phyloP scores from a whole-genome alignment of 2,113 vertebrate genomes.

The Zosterops hypoxanthus region DNA sequence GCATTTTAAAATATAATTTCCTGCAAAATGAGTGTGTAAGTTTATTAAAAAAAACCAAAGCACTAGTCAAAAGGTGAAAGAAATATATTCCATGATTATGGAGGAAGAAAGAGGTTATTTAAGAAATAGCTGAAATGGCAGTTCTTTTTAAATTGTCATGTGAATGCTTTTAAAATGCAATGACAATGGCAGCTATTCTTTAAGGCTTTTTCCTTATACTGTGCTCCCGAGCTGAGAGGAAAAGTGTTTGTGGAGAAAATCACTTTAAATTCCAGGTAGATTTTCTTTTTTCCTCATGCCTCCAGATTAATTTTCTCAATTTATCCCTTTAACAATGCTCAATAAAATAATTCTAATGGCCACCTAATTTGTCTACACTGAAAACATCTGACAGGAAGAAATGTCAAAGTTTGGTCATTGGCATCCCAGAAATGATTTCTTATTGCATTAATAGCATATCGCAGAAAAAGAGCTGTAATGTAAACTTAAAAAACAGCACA shows the following conservation, averaged over 20 bases:
- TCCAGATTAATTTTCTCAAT: not conserved
- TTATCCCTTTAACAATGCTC: not conserved
- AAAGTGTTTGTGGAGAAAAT: slow-evolving; percentile 60
- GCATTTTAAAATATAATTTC: slow-evolving; percentile 69
- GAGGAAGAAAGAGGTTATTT: slow-evolving; percentile 71
- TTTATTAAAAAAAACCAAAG: slow-evolving; percentile 72
- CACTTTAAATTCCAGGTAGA: slow-evolving; percentile 50
- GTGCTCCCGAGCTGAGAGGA: not conserved
- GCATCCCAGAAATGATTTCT: slow-evolving; percentile 24
- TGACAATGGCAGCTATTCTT: slow-evolving; percentile 63
- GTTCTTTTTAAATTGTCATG: slow-evolving; percentile 72
- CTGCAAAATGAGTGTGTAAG: slow-evolving; percentile 65
- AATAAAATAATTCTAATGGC: not conserved
- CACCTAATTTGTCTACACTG: not conserved
- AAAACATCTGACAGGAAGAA: slow-evolving; percentile 46
- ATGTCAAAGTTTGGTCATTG: not conserved
- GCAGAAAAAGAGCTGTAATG: slow-evolving; percentile 1
- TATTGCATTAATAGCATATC: slow-evolving; percentile 28
- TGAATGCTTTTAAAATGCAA: slow-evolving; percentile 58
- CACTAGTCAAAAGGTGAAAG: slow-evolving; percentile 72
- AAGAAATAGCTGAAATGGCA: slow-evolving; percentile 74
- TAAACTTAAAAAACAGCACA: slow-evolving; percentile 18
- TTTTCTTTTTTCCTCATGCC: not conserved
- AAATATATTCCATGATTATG: slow-evolving; percentile 72
- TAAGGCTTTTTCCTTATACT: slow-evolving; percentile 50